Base-by-base conservation (phyloP, 2,797 vertebrate species). In the Pteropus rufus region DNA sequence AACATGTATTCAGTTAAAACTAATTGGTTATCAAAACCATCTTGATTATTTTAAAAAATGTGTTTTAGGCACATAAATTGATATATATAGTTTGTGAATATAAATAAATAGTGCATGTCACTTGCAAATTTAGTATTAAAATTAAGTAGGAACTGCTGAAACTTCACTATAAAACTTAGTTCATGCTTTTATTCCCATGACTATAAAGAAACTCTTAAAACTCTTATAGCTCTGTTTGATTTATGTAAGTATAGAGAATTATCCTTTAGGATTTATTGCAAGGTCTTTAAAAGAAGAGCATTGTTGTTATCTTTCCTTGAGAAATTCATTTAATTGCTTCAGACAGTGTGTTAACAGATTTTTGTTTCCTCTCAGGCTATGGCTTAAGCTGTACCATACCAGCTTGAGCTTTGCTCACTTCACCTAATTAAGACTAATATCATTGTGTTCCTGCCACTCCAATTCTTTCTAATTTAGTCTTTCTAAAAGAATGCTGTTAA, bases 351-450 rank as follows among this genome's bases (percentile, higher is more conserved):
- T 93, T 92, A 95, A 95, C 95, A 93, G 77, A 95, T 91, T 93
- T 94, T 88, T 96, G 46, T 92, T 96, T 97, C 58, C 81, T 97
- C 62, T 72, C 49, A 79, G 96, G 95, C 73, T 85, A 0, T 76
- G 75, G 67, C 82, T 96, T 96, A 65, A 70, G 88, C 81, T 85
- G n/a, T 75, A 84, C 41, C 60, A 77, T 75, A 84, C 41, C 65
- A 77, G 85, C 10, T 75, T 97, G 85, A 84, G 93, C 70, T 91
- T 89, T 58, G 85, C 58, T 95, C 93, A 72, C 92, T 94, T 88
- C 29, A 89, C 77, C 89, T 97, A 96, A 97, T 96, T 96, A 94
- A 87, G 93, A 95, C 92, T 91, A 92, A 97, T 95, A 58, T 94
- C 62, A 64, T 73, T 96, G 85, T 95, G 54, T 93, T 96, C 52